These are phyloP conservation scores for Orussus abietinus DNA, from an alignment of 1,140 invertebrate species.

Conservation along the genomic window DNA sequence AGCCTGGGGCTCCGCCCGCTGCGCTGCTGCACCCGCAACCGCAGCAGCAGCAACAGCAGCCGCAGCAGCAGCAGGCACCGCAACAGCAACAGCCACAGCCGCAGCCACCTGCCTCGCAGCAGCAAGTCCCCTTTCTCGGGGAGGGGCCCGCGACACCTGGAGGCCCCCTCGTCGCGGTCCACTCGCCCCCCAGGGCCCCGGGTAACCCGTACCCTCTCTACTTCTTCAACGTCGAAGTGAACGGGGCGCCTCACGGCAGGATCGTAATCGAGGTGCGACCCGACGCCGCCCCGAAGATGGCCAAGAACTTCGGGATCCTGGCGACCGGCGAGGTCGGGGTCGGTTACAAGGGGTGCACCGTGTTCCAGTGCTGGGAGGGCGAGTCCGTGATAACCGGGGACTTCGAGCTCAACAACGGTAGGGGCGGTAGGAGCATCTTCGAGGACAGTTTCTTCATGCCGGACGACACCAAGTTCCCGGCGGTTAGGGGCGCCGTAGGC, in stretches of 20 bases:
- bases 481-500: slow-evolving; percentile 71
- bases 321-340: slow-evolving; percentile 75
- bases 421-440: slow-evolving; percentile 73
- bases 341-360: slow-evolving; percentile 73
- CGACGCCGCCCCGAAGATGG: slow-evolving; percentile 85
- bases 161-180: slow-evolving; percentile 47
- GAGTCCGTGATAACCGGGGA: slow-evolving; percentile 78
- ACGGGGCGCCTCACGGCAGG: slow-evolving; percentile 66
- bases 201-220: slow-evolving; percentile 64
- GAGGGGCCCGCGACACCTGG: too few relatives aligned
- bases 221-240: slow-evolving; percentile 74
- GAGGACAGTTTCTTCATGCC: slow-evolving; percentile 77
- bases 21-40: slow-evolving; percentile 45
- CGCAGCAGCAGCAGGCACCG: slow-evolving; percentile 31
- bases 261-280: slow-evolving; percentile 80
- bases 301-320: slow-evolving; percentile 81
- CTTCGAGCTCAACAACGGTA: slow-evolving; percentile 77
- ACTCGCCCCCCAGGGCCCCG: slow-evolving; percentile 48
- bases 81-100: slow-evolving; percentile 33
- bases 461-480: slow-evolving; percentile 75
- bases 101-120: slow-evolving; percentile 23
- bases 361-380: slow-evolving; percentile 80
- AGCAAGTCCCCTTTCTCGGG: too few relatives aligned
- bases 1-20: slow-evolving; percentile 32
- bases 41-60: slow-evolving; percentile 39